phyloP scores from a whole-genome alignment of 2,888 invertebrate genomes.

The Limenitis camilla region DNA sequence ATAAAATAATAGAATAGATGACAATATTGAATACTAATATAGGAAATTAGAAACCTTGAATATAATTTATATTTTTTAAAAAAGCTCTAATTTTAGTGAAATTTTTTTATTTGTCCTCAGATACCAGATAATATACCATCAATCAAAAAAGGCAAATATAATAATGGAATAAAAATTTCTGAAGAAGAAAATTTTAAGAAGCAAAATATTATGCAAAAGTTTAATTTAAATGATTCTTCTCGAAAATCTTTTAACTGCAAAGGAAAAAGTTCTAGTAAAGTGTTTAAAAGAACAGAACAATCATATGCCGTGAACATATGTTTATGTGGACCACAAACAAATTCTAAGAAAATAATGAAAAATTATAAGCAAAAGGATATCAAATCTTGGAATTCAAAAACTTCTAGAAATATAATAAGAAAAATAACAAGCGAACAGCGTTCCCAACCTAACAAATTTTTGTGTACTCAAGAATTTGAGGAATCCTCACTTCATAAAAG shows the following conservation, averaged over 20 bases:
- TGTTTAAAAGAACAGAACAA: constrained; percentile 29
- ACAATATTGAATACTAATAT: no score
- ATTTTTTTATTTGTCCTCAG: no score
- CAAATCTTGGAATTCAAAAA: constrained; percentile 28
- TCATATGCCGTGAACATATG: constrained; percentile 56
- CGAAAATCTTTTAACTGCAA: constrained; percentile 6
- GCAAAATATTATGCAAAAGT: constrained; percentile 1
- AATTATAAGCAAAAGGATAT: constrained; percentile 10
- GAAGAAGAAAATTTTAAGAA: neutral
- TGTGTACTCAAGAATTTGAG: no score
- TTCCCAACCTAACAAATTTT: no score
- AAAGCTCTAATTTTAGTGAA: no score
- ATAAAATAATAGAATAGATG: no score
- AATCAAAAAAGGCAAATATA: neutral
- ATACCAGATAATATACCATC: no score
- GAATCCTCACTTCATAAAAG: no score
- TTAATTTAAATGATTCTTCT: constrained; percentile 6
- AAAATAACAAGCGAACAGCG: no score
- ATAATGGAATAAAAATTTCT: neutral
- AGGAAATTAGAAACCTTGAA: no score
- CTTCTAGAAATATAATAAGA: constrained; percentile 25
- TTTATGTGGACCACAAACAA: constrained; percentile 40
- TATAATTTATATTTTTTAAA: no score
- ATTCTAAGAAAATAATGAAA: constrained; percentile 25
- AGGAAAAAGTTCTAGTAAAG: constrained; percentile 20